Evolutionary conservation across 1,140 invertebrate species (phyloP).

Genomic region (Formica exsecta): DNA sequence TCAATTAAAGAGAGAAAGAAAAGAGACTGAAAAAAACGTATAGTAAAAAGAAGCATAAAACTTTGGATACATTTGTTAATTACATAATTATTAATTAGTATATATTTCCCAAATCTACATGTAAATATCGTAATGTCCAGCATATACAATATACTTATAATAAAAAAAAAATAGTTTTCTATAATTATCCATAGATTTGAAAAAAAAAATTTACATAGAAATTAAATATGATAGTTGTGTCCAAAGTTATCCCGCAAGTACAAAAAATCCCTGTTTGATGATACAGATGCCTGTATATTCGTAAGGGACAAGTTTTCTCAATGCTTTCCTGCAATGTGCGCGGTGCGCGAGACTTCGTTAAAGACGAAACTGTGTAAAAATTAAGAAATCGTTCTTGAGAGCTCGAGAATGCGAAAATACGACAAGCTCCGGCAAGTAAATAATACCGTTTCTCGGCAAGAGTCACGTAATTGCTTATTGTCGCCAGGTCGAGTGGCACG

Average conservation of each 20-base stretch:
- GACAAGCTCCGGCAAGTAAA: slow-evolving; percentile 53
- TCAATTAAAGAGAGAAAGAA: slow-evolving; percentile 6
- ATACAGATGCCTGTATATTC: background rate
- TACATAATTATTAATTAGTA: background rate
- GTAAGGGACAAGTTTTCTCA: background rate
- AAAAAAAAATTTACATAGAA: background rate
- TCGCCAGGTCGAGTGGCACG: slow-evolving; percentile 48
- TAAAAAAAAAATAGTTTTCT: background rate
- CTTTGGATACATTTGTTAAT: background rate
- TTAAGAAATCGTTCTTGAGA: slow-evolving; percentile 42
- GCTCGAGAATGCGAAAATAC: slow-evolving; percentile 32
- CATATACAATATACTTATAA: background rate
- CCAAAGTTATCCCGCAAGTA: background rate
- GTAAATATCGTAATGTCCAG: background rate
- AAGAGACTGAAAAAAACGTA: background rate
- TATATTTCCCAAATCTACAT: background rate
- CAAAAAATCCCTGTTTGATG: background rate
- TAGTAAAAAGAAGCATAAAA: background rate
- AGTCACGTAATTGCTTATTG: slow-evolving; percentile 71
- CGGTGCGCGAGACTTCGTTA: too few relatives aligned
- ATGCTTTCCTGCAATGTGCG: background rate
- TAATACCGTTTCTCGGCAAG: slow-evolving; percentile 48
- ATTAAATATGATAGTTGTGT: background rate
- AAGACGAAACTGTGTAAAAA: slow-evolving; percentile 36
- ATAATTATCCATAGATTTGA: background rate